Conservation (phyloP, 2,797 vertebrate species). For the Manis crassicaudata region DNA sequence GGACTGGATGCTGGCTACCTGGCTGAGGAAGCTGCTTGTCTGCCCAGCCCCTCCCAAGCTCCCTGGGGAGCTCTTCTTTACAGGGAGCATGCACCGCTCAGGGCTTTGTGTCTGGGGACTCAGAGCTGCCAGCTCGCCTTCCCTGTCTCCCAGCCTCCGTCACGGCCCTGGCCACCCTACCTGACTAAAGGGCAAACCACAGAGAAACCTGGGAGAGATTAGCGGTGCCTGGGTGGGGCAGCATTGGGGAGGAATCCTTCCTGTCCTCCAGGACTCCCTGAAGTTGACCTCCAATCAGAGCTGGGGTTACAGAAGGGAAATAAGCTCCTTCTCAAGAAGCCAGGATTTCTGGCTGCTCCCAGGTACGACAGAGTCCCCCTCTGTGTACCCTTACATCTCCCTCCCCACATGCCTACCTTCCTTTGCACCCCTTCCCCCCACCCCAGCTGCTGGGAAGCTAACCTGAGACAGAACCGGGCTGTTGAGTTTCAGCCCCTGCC, state of each 20-base stretch:
- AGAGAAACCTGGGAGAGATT: background rate
- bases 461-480: background rate
- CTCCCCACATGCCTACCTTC: background rate
- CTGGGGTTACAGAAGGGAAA: background rate
- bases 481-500: background rate
- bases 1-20: background rate
- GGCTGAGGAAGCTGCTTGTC: background rate
- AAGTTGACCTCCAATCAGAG: background rate
- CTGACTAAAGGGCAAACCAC: background rate
- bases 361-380: background rate
- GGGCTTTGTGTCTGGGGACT: slow-evolving; percentile 54
- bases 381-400: background rate
- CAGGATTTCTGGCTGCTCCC: background rate
- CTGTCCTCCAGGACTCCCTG: background rate
- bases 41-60: slow-evolving; percentile 63
- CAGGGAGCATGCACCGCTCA: background rate
- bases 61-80: slow-evolving; percentile 55
- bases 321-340: background rate
- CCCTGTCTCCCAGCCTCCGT: background rate
- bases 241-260: background rate
- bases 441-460: background rate
- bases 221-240: background rate
- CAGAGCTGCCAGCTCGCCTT: background rate
- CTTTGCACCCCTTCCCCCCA: background rate
- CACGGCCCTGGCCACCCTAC: background rate